phyloP scores from a whole-genome alignment of 2,888 invertebrate species.

The Torymus aiolomorphi region DNA sequence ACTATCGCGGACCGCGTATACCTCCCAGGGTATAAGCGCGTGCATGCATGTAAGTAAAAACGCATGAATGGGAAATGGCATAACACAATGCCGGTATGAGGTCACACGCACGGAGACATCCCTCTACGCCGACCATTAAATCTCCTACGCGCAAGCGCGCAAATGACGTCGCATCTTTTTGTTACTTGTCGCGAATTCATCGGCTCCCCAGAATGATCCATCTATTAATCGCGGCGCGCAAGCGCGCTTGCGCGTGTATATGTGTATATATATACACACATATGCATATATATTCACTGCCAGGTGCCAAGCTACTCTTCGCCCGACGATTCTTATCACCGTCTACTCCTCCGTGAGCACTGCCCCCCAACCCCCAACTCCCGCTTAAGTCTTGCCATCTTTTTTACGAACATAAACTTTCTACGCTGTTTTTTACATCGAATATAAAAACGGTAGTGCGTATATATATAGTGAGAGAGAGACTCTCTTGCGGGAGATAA shows the following conservation, averaged over 20 bases:
- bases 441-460: slow-evolving; percentile 3
- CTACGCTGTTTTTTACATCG: background rate
- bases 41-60: no score
- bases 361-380: background rate
- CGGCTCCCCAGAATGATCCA: slow-evolving; percentile 24
- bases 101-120: no score
- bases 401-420: slow-evolving; percentile 19
- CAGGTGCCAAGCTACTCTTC: slow-evolving; percentile 2
- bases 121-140: no score
- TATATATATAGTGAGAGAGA: background rate
- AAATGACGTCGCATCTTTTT: background rate
- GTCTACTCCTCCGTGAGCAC: background rate
- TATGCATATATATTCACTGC: background rate
- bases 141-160: background rate
- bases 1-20: no score
- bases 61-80: no score
- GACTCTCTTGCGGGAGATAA: background rate
- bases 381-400: background rate
- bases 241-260: background rate
- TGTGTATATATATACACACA: background rate
- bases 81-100: no score
- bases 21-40: no score
- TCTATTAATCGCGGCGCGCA: slow-evolving; percentile 33
- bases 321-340: slow-evolving; percentile 20
- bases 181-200: slow-evolving; percentile 47